Percentiles rank a stretch among this genome's conserved stretches.
These are phyloP conservation scores for Rosalia funebris DNA, from an alignment of 2,888 invertebrate genomes.

Conservation along the genomic window DNA sequence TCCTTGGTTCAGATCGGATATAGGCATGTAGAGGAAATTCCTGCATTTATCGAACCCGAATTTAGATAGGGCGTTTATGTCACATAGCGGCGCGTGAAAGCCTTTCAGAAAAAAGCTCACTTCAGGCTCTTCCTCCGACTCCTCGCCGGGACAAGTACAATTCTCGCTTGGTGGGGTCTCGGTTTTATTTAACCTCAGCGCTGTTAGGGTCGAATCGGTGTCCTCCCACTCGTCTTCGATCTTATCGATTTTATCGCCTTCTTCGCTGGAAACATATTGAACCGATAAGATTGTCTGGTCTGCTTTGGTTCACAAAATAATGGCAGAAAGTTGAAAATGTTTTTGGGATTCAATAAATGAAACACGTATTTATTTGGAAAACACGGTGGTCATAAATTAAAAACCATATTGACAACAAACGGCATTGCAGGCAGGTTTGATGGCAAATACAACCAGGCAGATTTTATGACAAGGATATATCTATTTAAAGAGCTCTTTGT, in stretches of 20 bases:
- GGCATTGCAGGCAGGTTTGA: no score
- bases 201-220: no score
- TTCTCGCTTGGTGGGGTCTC: background rate
- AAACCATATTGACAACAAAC: no score
- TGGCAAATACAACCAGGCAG: no score
- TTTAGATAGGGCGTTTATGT: constrained; percentile 39
- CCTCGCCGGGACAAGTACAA: constrained; percentile 10
- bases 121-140: background rate
- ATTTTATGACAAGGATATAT: no score
- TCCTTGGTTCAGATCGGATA: background rate
- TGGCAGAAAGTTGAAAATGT: no score
- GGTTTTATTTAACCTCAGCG: background rate
- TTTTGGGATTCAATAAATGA: no score
- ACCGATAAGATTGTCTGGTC: no score
- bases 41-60: constrained; percentile 40
- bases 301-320: no score
- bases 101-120: background rate
- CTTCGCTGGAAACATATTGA: constrained; percentile 33
- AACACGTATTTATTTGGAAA: no score
- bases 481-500: no score
- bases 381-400: no score
- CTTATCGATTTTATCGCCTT: constrained; percentile 30
- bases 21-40: constrained; percentile 33
- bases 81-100: constrained; percentile 33
- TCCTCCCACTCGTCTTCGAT: background rate